Percentiles rank a stretch among this genome's conserved stretches.
phyloP scores from a whole-genome alignment of 2,888 invertebrate species.

The Minunthozetes semirufus region DNA sequence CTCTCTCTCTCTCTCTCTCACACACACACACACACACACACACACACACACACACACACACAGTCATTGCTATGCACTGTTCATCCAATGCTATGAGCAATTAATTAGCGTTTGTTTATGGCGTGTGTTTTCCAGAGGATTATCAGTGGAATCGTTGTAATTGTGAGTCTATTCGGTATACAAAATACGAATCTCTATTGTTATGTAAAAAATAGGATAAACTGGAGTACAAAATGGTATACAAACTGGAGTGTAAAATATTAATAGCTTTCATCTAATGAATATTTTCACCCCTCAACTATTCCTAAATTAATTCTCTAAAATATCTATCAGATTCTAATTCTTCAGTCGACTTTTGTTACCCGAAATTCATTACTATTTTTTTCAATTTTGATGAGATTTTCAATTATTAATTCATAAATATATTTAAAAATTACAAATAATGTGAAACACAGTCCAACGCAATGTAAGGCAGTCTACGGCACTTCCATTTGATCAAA shows the following conservation, averaged over 20 bases:
- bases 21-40: no score
- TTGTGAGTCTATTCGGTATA: neutral
- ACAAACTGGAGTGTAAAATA: neutral
- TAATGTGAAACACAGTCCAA: no score
- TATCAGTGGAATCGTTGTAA: neutral
- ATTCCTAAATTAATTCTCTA: neutral
- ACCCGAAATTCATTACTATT: no score
- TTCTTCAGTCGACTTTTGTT: no score
- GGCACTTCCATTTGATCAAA: no score
- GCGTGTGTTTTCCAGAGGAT: slow-evolving; percentile 6
- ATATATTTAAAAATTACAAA: no score
- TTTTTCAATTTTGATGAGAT: no score
- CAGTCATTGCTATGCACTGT: neutral
- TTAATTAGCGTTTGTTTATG: slow-evolving; percentile 16
- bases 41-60: no score
- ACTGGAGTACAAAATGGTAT: neutral
- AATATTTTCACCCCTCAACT: neutral
- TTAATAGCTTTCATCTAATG: neutral
- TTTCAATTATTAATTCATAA: no score
- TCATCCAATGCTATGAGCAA: neutral
- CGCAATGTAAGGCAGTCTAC: no score
- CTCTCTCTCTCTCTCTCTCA: no score
- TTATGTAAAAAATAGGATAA: neutral
- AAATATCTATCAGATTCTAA: no score
- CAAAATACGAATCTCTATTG: neutral